Evolutionary conservation across 2,113 vertebrate genomes (phyloP).

Genomic region (Delphinapterus leucas): DNA sequence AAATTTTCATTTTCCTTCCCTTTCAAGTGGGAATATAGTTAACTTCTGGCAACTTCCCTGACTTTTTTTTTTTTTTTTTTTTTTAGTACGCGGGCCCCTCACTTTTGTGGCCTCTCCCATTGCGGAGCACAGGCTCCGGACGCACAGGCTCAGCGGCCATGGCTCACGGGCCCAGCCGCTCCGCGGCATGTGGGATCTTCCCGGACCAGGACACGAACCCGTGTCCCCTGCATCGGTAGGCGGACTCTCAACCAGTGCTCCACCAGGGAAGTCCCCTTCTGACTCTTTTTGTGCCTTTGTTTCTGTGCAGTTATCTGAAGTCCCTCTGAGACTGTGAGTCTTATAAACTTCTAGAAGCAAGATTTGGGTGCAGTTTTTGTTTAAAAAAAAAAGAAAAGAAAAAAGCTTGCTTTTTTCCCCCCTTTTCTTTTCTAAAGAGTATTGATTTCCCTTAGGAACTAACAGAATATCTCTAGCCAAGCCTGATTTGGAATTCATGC

Average conservation of each 20-base stretch:
- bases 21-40: neutral
- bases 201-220: no score
- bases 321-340: neutral
- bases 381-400: neutral
- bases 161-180: no score
- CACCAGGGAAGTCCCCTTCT: no score
- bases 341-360: neutral
- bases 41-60: neutral
- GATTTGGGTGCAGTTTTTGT: neutral
- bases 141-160: no score
- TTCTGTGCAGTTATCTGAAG: neutral
- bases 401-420: neutral
- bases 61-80: neutral
- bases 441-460: conserved; percentile 49
- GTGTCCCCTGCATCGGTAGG: no score
- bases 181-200: no score
- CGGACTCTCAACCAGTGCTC: no score
- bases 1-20: neutral
- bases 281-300: neutral
- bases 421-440: neutral
- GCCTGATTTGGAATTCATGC: neutral
- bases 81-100: no score
- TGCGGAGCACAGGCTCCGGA: no score
- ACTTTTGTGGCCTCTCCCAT: no score
- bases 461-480: neutral